Evolutionary conservation across 1,140 invertebrate genomes (phyloP).

Genomic region (Tetraneura akinire): DNA sequence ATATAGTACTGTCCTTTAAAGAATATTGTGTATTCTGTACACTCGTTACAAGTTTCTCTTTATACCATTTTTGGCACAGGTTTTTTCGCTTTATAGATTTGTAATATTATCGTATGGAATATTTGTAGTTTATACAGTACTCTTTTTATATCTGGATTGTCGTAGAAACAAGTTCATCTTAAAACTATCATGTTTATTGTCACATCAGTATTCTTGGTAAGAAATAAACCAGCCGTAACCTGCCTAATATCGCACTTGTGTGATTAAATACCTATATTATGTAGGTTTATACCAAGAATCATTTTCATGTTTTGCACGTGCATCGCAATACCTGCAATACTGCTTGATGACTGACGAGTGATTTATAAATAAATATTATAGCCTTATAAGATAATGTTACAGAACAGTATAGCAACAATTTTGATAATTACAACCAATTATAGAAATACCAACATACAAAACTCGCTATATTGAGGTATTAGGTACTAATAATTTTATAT

Average conservation of each 20-base stretch:
- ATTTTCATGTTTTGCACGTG: constrained; percentile 46
- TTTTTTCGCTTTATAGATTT: not conserved
- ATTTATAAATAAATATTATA: constrained; percentile 19
- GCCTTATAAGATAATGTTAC: constrained; percentile 23
- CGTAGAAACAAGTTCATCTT: constrained; percentile 40
- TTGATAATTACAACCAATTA: constrained; percentile 2
- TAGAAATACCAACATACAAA: not conserved
- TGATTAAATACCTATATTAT: not conserved
- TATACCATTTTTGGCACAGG: constrained; percentile 35
- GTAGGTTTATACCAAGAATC: constrained; percentile 15
- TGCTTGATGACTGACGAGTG: no score
- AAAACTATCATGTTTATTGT: not conserved
- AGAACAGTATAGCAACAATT: not conserved
- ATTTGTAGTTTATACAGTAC: constrained; percentile 24
- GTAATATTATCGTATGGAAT: not conserved
- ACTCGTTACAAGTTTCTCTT: constrained; percentile 33
- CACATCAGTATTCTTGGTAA: constrained; percentile 28
- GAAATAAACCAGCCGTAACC: constrained; percentile 29
- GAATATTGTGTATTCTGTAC: not conserved
- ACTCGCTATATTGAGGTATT: not conserved
- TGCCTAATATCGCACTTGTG: constrained; percentile 33
- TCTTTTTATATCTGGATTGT: not conserved
- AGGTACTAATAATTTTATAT: no score
- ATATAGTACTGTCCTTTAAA: not conserved
- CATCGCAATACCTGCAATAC: not conserved